A percentile compares a stretch with the other conserved stretches of the same genome.
Evolutionary conservation across 2,797 vertebrate species (phyloP).

Genomic region (Pteronotus mesoamericanus): DNA sequence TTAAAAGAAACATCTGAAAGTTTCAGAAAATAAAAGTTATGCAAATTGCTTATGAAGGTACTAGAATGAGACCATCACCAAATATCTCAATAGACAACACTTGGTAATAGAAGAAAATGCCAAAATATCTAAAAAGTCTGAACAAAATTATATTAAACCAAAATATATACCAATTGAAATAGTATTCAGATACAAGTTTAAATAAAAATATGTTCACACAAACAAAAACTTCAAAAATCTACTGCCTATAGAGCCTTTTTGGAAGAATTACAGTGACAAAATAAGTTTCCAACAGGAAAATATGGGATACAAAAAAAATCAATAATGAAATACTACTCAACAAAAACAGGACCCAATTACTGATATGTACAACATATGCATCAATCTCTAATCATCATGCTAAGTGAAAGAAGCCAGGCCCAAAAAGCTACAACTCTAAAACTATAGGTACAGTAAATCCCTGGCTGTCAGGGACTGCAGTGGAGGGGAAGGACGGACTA

Average conservation of each 20-base stretch:
- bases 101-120: not conserved
- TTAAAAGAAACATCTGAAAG: not conserved
- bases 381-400: not conserved
- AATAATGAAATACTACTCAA: not conserved
- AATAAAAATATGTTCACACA: not conserved
- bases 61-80: not conserved
- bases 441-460: not conserved
- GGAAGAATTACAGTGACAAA: not conserved
- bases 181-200: not conserved
- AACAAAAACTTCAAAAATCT: not conserved
- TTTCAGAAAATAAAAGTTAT: not conserved
- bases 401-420: not conserved
- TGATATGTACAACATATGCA: not conserved
- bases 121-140: not conserved
- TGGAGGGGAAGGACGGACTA: not conserved
- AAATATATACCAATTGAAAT: not conserved
- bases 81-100: not conserved
- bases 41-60: not conserved
- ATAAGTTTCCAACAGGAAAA: not conserved
- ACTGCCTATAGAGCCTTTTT: not conserved
- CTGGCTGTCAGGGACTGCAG: not conserved
- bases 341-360: not conserved
- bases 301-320: not conserved
- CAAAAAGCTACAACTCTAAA: not conserved
- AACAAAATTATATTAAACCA: not conserved